Base-by-base conservation (phyloP, 2,113 vertebrate species). In the Seriola quinqueradiata region DNA sequence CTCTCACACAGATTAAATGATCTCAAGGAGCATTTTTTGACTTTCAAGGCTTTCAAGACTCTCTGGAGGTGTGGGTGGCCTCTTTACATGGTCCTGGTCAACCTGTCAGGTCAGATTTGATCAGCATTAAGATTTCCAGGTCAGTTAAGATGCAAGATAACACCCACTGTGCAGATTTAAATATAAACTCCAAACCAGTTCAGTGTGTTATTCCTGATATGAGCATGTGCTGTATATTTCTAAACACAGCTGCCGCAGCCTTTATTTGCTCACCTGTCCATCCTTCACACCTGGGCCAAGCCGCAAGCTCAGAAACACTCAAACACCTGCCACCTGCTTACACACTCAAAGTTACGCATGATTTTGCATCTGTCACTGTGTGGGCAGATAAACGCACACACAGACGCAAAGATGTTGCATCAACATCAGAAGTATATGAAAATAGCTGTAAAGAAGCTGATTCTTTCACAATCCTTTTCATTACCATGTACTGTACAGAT, bases 211-310 rank as follows among this genome's bases (percentile, higher is more conserved):
- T 76, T 57, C 12, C 60, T 69, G 72, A 90, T 61, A 74, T 3
- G 28, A 77, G 23, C 40, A 40, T 68, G 65, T 74, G 61, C 68
- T 79, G 64, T 82, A 12, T 58, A 38, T 79, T 85, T 71, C 76
- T 60, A 73, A 82, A 90, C 70, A 83, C 73, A 88, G 75, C 69
- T 81, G 81, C 70, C 61, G 44, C 38, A 28, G 66, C 70, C 70
- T 84, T 69, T 92, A 84, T 92, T 88, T 89, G 36, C 79, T 88
- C 85, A 91, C 87, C 90, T 90, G 87, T 85, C 66, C 21, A 34
- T 61, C 70, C n/a, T 74, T 69, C 54, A 86, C 85, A 91, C 67
- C 4, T 28, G n/a, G 16, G 25, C 67, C 60, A 70, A 71, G 36
- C 75, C 14, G 38, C 5, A 40, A 52, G 28, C 69, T 71, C 44